phyloP scores from a whole-genome alignment of 1,140 invertebrate genomes.

The Lineus longissimus region DNA sequence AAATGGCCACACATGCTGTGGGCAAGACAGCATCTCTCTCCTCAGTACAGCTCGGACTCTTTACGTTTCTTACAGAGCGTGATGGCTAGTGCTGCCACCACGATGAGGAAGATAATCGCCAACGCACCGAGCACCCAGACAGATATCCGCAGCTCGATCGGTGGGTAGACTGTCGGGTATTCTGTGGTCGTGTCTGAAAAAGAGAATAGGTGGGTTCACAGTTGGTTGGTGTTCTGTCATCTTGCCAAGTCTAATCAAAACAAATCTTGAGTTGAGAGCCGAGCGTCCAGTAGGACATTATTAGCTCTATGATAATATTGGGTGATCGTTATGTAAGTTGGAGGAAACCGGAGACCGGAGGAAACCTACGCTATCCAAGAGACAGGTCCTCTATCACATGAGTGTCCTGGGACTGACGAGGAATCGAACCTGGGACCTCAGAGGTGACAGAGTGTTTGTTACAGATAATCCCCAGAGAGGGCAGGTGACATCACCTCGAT shows the following conservation, averaged over 20 bases:
- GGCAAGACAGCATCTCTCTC: too few relatives aligned
- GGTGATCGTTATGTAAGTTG: too few relatives aligned
- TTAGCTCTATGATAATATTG: neutral
- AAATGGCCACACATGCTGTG: too few relatives aligned
- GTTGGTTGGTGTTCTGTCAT: neutral
- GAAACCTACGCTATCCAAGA: too few relatives aligned
- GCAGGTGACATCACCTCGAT: too few relatives aligned
- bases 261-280: neutral
- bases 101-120: neutral
- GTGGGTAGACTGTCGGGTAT: neutral
- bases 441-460: too few relatives aligned
- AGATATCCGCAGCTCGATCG: neutral
- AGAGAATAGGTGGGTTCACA: neutral
- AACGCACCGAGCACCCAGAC: neutral
- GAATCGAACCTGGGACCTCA: too few relatives aligned
- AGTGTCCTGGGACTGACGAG: too few relatives aligned
- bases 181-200: conserved; percentile 2
- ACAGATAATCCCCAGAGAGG: too few relatives aligned
- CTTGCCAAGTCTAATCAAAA: neutral
- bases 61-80: neutral
- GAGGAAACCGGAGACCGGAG: too few relatives aligned
- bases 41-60: neutral
- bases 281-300: too few relatives aligned
- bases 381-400: too few relatives aligned
- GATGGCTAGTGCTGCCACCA: neutral